Evolutionary conservation across 2,797 vertebrate species (phyloP).

Genomic region (Spatula versicolor): DNA sequence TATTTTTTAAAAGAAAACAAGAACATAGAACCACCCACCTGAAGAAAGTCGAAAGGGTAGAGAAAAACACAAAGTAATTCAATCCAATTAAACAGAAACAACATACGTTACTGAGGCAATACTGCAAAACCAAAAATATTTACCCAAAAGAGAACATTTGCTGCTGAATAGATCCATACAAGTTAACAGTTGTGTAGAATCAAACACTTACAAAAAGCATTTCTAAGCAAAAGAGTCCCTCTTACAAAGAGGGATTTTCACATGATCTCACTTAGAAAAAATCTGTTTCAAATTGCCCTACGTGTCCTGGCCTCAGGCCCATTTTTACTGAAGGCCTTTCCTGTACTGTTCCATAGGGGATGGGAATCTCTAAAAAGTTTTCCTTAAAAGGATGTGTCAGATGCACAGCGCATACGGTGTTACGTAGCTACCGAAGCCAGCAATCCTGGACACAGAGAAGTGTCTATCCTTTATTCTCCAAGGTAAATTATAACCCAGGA

Average conservation of each 20-base stretch:
- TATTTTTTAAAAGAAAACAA: not conserved
- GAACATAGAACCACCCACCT: not conserved
- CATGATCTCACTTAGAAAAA: conserved; percentile 73
- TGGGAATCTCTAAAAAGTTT: conserved; percentile 66
- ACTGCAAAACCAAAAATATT: conserved; percentile 6
- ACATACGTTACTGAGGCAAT: not conserved
- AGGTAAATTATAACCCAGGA: not conserved
- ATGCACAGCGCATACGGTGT: not conserved
- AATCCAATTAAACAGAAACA: not conserved
- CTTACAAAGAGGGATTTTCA: conserved; percentile 61
- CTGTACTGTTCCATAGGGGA: conserved; percentile 48
- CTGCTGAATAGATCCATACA: not conserved
- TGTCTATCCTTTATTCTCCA: not conserved
- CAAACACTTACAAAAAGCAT: not conserved
- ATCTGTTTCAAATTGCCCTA: conserved; percentile 71
- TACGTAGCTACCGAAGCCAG: conserved; percentile 26
- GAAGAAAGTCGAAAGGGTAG: not conserved
- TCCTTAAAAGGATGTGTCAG: conserved; percentile 69
- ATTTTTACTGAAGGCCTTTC: conserved; percentile 67
- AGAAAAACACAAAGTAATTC: not conserved
- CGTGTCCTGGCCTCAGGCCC: conserved; percentile 60
- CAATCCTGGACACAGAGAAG: not conserved
- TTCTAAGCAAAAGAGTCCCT: conserved; percentile 23
- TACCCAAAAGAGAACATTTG: not conserved
- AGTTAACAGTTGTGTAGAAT: conserved; percentile 17